phyloP scores from a whole-genome alignment of 2,113 vertebrate genomes.

The Mugil cephalus region DNA sequence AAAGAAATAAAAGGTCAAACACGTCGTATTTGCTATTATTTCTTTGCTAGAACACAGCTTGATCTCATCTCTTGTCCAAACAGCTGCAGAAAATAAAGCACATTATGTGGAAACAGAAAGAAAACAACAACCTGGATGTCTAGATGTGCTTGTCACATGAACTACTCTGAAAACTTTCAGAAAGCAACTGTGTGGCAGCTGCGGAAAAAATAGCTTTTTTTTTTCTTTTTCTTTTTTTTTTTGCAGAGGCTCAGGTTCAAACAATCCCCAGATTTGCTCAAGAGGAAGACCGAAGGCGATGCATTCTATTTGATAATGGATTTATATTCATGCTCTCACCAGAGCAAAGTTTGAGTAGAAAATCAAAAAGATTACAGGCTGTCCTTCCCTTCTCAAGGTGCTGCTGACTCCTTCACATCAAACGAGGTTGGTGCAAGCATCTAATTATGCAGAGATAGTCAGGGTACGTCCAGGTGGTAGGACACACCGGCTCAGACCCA shows the following conservation, averaged over 20 bases:
- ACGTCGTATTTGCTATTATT: not conserved
- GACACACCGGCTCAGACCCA: slow-evolving; percentile 1
- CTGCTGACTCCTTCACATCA: slow-evolving; percentile 14
- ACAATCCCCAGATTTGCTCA: slow-evolving; percentile 1
- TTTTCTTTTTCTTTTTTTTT: too few relatives aligned
- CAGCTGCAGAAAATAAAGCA: not conserved
- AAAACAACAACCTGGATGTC: not conserved
- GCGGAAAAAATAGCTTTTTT: too few relatives aligned
- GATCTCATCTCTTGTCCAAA: not conserved
- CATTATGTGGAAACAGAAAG: not conserved
- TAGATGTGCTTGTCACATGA: not conserved
- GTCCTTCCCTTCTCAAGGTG: slow-evolving; percentile 2
- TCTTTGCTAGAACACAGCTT: not conserved
- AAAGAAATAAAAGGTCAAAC: slow-evolving; percentile 2
- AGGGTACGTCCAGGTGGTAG: slow-evolving; percentile 1
- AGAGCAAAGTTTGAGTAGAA: not conserved
- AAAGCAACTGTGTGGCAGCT: too few relatives aligned
- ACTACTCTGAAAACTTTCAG: too few relatives aligned
- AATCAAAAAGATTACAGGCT: slow-evolving; percentile 28
- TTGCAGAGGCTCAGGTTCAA: not conserved
- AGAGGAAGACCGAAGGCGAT: not conserved
- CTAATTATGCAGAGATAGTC: not conserved
- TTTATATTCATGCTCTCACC: slow-evolving; percentile 23
- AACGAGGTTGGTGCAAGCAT: not conserved
- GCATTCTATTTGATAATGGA: not conserved